phyloP scores from a whole-genome alignment of 1,140 invertebrate species.

The Coenobita brevimanus region DNA sequence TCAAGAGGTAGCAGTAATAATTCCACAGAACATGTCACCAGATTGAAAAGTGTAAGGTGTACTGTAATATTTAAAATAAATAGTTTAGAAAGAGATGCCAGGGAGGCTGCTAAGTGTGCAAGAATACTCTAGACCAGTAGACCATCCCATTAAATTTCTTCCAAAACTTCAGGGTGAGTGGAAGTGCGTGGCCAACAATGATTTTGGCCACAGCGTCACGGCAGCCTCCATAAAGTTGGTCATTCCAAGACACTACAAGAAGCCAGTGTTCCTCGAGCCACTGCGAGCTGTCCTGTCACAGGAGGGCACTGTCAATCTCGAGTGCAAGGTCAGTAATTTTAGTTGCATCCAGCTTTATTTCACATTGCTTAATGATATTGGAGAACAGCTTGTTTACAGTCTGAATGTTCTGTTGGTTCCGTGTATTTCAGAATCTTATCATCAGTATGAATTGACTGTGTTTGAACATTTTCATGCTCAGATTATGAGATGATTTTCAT shows the following conservation, averaged over 20 bases:
- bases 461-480: too few species aligned
- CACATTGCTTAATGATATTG: background rate
- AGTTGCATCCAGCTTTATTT: background rate
- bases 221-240: conserved; percentile 88
- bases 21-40: too few species aligned
- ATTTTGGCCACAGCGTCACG: conserved; percentile 89
- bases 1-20: too few species aligned
- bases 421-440: too few species aligned
- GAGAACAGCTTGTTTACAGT: background rate
- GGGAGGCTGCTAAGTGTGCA: too few species aligned
- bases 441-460: too few species aligned
- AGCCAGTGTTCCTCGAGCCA: conserved; percentile 89
- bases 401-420: background rate
- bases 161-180: conserved; percentile 89
- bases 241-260: conserved; percentile 90
- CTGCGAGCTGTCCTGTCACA: conserved; percentile 88
- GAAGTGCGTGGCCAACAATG: conserved; percentile 91
- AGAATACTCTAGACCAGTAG: too few species aligned
- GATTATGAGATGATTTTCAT: too few species aligned
- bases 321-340: conserved; percentile 82
- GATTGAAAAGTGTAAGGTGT: too few species aligned
- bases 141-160: too few species aligned
- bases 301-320: conserved; percentile 90
- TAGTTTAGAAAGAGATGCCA: too few species aligned
- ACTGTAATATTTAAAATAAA: too few species aligned